Evolutionary conservation across 2,888 invertebrate genomes (phyloP).

Genomic region (Cantharis rustica): DNA sequence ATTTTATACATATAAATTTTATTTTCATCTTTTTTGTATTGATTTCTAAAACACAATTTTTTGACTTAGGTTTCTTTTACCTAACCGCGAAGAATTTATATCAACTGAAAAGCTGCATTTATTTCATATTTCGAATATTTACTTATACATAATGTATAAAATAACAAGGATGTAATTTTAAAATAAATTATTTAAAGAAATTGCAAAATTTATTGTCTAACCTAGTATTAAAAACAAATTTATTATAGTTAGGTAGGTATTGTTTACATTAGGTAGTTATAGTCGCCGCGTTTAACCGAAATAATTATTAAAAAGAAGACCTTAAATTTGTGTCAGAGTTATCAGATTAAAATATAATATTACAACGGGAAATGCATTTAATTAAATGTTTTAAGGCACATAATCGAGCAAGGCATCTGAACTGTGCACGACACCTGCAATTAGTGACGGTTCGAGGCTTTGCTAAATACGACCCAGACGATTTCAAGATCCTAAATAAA

Average conservation of each 20-base stretch:
- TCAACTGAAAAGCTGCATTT: too few species aligned
- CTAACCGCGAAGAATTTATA: too few species aligned
- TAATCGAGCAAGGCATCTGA: slow-evolving; percentile 51
- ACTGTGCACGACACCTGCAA: slow-evolving; percentile 55
- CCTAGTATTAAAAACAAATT: background rate
- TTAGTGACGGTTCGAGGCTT: slow-evolving; percentile 53
- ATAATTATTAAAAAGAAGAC: slow-evolving; percentile 27
- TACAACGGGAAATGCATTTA: slow-evolving; percentile 55
- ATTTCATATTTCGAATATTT: too few species aligned
- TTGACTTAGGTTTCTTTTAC: too few species aligned
- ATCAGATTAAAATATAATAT: slow-evolving; percentile 53
- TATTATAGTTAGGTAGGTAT: background rate
- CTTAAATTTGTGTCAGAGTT: slow-evolving; percentile 37
- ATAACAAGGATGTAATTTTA: background rate
- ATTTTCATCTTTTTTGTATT: too few species aligned
- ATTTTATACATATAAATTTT: too few species aligned
- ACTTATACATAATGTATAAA: background rate
- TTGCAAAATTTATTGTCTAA: background rate
- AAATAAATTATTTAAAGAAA: background rate
- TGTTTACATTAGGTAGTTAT: background rate
- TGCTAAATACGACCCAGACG: slow-evolving; percentile 44
- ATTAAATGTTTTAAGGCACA: slow-evolving; percentile 53
- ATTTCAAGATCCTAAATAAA: slow-evolving; percentile 6
- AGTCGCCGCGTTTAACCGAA: slow-evolving; percentile 25
- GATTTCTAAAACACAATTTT: too few species aligned